phyloP scores from a whole-genome alignment of 2,797 vertebrate genomes.

The Discoglossus pictus region DNA sequence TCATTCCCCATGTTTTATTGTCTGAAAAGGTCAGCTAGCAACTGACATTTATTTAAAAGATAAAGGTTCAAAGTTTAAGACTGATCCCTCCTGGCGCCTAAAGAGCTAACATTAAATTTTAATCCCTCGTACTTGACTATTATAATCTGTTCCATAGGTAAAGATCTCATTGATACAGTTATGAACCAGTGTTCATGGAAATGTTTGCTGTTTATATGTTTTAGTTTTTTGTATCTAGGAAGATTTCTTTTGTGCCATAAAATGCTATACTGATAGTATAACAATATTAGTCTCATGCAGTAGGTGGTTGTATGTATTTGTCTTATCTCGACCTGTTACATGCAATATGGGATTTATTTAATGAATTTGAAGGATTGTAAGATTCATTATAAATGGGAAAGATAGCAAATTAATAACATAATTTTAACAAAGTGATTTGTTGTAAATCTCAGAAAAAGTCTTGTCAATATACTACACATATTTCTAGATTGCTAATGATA shows the following conservation, averaged over 20 bases:
- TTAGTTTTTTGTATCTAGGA: neutral
- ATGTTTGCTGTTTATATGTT: neutral
- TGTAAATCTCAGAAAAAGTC: too few species aligned
- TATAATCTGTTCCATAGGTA: constrained; percentile 21
- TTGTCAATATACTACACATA: too few species aligned
- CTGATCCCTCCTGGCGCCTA: constrained; percentile 1
- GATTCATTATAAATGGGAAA: too few species aligned
- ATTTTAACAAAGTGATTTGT: too few species aligned
- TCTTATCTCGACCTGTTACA: neutral
- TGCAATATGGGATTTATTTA: neutral
- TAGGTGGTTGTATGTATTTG: too few species aligned
- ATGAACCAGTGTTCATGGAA: constrained; percentile 6
- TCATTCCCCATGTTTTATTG: constrained; percentile 16
- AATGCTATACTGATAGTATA: constrained; percentile 2
- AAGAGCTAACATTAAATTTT: constrained; percentile 32
- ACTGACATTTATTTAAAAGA: constrained; percentile 29
- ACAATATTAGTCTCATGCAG: neutral
- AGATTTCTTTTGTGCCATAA: neutral
- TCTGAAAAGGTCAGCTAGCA: constrained; percentile 17
- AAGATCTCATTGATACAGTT: constrained; percentile 27
- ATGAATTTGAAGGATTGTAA: too few species aligned
- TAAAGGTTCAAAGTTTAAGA: constrained; percentile 25
- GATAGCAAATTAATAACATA: too few species aligned
- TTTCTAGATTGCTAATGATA: too few species aligned
- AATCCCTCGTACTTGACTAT: constrained; percentile 4